These are phyloP conservation scores for Ectropis crepuscularia DNA, from an alignment of 2,888 invertebrate genomes.

Conservation along the genomic window DNA sequence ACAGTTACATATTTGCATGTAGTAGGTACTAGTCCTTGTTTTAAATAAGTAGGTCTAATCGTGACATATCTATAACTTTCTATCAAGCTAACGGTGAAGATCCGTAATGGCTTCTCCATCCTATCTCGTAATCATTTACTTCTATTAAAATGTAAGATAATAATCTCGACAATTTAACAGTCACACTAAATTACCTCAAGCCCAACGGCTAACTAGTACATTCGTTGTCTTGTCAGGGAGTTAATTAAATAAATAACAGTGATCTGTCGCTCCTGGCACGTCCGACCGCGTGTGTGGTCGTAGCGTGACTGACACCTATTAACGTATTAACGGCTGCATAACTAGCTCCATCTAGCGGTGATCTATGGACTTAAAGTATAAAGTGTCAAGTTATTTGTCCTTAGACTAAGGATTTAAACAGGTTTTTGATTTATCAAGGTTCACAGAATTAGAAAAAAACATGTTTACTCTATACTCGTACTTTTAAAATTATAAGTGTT, in stretches of 20 bases:
- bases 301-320: constrained; percentile 73
- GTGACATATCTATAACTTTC: constrained; percentile 8
- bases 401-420: constrained; percentile 27
- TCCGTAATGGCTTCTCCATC: constrained; percentile 10
- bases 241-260: constrained; percentile 68
- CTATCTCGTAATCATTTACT: constrained; percentile 13
- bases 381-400: constrained; percentile 45
- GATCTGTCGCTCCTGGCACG: constrained; percentile 59
- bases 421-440: constrained; percentile 20
- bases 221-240: constrained; percentile 41
- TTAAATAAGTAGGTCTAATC: not conserved
- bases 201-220: constrained; percentile 34
- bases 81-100: constrained; percentile 10
- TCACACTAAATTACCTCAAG: constrained; percentile 33
- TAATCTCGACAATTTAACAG: constrained; percentile 34
- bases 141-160: constrained; percentile 22
- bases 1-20: too few species aligned
- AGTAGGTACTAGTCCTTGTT: not conserved
- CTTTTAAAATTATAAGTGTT: too few species aligned
- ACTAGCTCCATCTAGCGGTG: constrained; percentile 58
- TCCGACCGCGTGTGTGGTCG: constrained; percentile 69
- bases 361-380: constrained; percentile 51
- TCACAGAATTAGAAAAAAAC: not conserved
- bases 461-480: too few species aligned
- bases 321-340: constrained; percentile 49